phyloP scores from a whole-genome alignment of 2,113 vertebrate species.

The Pseudorasbora parva region DNA sequence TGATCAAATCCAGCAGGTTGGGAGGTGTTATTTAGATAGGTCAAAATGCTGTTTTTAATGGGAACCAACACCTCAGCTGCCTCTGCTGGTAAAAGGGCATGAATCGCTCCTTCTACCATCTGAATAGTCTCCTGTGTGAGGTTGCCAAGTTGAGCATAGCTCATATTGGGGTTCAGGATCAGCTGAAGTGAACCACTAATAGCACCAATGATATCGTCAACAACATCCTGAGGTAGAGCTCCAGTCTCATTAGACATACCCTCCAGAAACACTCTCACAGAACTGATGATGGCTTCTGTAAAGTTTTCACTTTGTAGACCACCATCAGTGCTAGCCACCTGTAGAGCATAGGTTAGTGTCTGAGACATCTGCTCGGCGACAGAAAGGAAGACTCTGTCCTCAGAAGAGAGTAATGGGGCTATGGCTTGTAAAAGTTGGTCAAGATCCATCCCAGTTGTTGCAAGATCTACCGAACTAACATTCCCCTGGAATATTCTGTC shows the following conservation, averaged over 20 bases:
- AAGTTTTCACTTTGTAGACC: slow-evolving; percentile 67
- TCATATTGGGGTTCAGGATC: slow-evolving; percentile 60
- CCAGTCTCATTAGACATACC: slow-evolving; percentile 4
- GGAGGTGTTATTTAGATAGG: slow-evolving; percentile 65
- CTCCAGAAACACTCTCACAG: slow-evolving; percentile 54
- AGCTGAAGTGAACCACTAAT: slow-evolving; percentile 62
- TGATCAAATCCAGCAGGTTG: slow-evolving; percentile 53
- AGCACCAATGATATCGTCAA: slow-evolving; percentile 61
- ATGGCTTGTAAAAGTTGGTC: slow-evolving; percentile 61
- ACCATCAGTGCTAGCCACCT: slow-evolving; percentile 57
- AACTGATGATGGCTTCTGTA: slow-evolving; percentile 55
- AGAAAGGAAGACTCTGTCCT: slow-evolving; percentile 60
- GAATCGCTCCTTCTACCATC: slow-evolving; percentile 56
- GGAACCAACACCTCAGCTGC: slow-evolving; percentile 55
- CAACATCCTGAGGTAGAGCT: slow-evolving; percentile 38
- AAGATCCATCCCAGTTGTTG: slow-evolving; percentile 58
- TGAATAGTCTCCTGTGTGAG: slow-evolving; percentile 58
- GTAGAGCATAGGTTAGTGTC: slow-evolving; percentile 64
- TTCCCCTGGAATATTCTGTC: slow-evolving; percentile 64
- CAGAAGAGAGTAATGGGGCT: slow-evolving; percentile 48
- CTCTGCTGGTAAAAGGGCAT: slow-evolving; percentile 50
- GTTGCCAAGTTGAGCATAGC: slow-evolving; percentile 55
- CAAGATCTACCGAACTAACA: slow-evolving; percentile 47
- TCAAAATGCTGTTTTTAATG: slow-evolving; percentile 48
- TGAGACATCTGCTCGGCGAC: slow-evolving; percentile 59